Percentiles rank a stretch among this genome's conserved stretches.
Evolutionary conservation across 1,140 invertebrate species (phyloP).

Genomic region (Drosophila auraria): DNA sequence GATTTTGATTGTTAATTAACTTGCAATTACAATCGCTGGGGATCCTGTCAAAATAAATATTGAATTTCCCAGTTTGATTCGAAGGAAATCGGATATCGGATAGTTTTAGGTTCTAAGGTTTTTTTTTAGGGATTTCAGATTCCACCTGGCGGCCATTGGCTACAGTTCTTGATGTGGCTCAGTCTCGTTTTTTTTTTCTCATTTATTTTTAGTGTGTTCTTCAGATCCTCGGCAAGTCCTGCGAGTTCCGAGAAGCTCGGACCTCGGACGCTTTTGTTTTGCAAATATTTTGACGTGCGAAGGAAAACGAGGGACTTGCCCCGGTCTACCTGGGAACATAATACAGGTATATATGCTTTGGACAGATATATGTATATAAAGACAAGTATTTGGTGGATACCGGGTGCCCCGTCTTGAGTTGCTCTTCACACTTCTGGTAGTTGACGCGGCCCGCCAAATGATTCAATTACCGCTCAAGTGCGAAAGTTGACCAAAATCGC

Average conservation of each 20-base stretch:
- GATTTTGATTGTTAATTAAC: constrained; percentile 72
- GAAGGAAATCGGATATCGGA: constrained; percentile 32
- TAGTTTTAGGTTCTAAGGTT: not conserved
- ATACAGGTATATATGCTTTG: not conserved
- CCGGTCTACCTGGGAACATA: constrained; percentile 22
- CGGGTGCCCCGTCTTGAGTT: constrained; percentile 44
- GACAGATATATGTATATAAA: not conserved
- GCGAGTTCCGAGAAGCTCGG: constrained; percentile 51
- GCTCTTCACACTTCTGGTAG: constrained; percentile 44
- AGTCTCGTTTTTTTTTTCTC: not conserved
- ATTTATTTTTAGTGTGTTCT: constrained; percentile 14
- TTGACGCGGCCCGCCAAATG: constrained; percentile 58
- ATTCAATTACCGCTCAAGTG: constrained; percentile 74
- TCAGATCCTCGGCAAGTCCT: constrained; percentile 47
- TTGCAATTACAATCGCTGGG: constrained; percentile 62
- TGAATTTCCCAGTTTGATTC: constrained; percentile 53
- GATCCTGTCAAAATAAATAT: constrained; percentile 77
- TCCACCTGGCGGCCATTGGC: constrained; percentile 43
- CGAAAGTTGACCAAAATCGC: constrained; percentile 68
- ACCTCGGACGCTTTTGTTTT: constrained; percentile 68
- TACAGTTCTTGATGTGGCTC: constrained; percentile 14
- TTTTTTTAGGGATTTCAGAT: not conserved
- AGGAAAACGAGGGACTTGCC: not conserved
- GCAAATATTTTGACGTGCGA: constrained; percentile 80
- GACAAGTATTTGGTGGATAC: constrained; percentile 12